Conservation (phyloP, 2,888 invertebrate species). For the Polyommatus iphigenia region DNA sequence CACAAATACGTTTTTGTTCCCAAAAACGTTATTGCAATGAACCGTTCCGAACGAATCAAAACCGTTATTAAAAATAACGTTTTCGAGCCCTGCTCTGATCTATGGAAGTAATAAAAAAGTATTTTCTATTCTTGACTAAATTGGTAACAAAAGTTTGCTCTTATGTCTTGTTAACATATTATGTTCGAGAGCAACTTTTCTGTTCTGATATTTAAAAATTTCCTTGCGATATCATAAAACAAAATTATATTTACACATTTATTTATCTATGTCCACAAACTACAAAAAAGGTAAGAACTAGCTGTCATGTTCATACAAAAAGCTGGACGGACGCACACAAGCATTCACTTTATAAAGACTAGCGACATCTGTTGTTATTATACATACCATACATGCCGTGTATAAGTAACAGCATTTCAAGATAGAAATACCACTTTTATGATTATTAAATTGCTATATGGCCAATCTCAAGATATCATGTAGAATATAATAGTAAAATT, state of each 20-base stretch:
- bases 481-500: not conserved
- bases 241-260: not conserved
- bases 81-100: no score
- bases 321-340: not conserved
- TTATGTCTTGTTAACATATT: not conserved
- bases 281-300: not conserved
- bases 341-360: not conserved
- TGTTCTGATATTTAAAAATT: not conserved
- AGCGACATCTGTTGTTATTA: not conserved
- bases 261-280: not conserved
- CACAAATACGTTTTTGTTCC: no score
- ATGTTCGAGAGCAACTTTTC: not conserved
- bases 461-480: not conserved
- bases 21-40: no score
- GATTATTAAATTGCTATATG: not conserved
- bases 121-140: no score
- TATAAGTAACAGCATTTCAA: not conserved
- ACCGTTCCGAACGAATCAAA: no score
- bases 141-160: no score
- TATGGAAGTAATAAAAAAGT: not conserved
- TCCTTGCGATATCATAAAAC: not conserved
- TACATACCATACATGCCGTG: conserved; percentile 13
- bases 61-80: no score
- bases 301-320: not conserved
- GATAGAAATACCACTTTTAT: not conserved